Evolutionary conservation across 2,113 vertebrate species (phyloP).

Genomic region (Aplodontia rufa): DNA sequence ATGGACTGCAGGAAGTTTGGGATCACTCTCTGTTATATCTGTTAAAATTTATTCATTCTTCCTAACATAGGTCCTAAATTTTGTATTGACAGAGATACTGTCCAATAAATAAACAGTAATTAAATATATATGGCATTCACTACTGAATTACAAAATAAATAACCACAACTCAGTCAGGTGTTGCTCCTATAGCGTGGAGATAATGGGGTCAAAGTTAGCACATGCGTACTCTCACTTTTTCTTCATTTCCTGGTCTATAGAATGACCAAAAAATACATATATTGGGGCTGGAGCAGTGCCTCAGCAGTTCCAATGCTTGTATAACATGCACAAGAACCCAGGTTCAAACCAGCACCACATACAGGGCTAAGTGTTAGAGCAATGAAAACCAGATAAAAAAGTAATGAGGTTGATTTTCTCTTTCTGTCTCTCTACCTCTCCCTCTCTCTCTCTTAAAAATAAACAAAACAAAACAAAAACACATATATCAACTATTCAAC

Average conservation of each 20-base stretch:
- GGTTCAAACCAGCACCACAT: no score
- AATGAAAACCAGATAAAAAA: no score
- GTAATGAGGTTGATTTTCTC: no score
- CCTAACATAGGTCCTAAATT: not conserved
- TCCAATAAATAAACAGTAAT: not conserved
- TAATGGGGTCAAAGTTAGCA: not conserved
- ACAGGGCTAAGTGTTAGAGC: no score
- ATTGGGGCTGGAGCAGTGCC: no score
- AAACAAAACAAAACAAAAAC: no score
- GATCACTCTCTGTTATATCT: not conserved
- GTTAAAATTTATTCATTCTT: not conserved
- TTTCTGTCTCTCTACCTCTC: no score
- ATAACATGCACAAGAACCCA: no score
- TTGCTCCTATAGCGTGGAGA: no score
- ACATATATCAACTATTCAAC: not conserved
- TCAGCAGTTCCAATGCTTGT: no score
- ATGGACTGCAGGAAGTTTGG: not conserved
- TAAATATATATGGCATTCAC: not conserved
- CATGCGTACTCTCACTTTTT: not conserved
- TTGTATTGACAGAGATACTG: not conserved
- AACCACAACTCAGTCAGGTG: not conserved
- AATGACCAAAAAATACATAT: not conserved
- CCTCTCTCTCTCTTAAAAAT: no score
- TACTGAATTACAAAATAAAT: not conserved
- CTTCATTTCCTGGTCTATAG: not conserved